These are phyloP conservation scores for Styela clava DNA, from an alignment of 23 tunicate genomes.

Conservation along the genomic window DNA sequence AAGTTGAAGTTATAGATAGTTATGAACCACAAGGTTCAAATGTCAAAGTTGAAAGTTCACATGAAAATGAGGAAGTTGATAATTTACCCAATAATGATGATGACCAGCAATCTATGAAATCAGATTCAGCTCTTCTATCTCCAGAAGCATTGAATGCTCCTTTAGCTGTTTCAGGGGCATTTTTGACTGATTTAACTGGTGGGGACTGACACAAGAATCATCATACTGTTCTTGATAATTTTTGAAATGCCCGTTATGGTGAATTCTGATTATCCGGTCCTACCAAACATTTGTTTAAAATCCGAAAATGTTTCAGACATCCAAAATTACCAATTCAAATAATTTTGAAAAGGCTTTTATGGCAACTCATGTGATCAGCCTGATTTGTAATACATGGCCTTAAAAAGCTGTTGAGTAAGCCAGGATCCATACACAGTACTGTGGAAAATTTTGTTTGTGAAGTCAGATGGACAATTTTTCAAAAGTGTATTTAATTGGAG, in stretches of 20 bases:
- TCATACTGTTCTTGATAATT: too few species aligned
- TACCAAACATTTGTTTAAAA: background rate
- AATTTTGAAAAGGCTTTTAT: too few species aligned
- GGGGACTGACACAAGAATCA: background rate
- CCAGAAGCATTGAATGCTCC: constrained; percentile 44
- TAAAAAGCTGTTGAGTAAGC: too few species aligned
- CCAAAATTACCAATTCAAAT: too few species aligned
- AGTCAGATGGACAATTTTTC: too few species aligned
- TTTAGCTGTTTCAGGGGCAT: constrained; percentile 35
- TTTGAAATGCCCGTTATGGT: background rate
- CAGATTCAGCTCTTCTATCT: constrained; percentile 46
- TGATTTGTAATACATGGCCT: too few species aligned
- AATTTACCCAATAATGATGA: background rate
- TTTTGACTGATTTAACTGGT: constrained; percentile 45
- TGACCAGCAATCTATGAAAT: constrained; percentile 36
- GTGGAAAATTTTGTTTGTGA: too few species aligned
- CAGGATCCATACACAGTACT: too few species aligned
- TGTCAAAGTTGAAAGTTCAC: background rate
- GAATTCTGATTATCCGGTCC: background rate
- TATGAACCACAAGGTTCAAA: constrained; percentile 18
- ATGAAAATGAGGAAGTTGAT: background rate
- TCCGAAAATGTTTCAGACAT: too few species aligned
- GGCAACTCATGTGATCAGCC: too few species aligned
- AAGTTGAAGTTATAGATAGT: background rate
- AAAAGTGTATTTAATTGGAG: too few species aligned